phyloP scores from a whole-genome alignment of 2,113 vertebrate species.

The Danio rerio region GRCz12tu NC_133186.1:24467001-24467500 shows the following conservation, averaged over 20 bases:
- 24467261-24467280: constrained; percentile 55
- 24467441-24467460: constrained; percentile 24
- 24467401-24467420: neutral
- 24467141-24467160: constrained; percentile 16
- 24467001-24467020: neutral
- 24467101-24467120: neutral
- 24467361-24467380: constrained; percentile 29
- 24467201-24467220: constrained; percentile 19
- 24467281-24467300: constrained; percentile 3
- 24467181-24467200: constrained; percentile 27
- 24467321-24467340: constrained; percentile 38
- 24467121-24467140: constrained; percentile 11
- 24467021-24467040: constrained; percentile 32
- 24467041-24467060: constrained; percentile 40
- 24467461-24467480: neutral
- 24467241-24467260: constrained; percentile 49
- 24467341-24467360: constrained; percentile 25
- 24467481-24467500: neutral
- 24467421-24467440: constrained; percentile 34
- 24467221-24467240: neutral
- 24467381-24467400: constrained; percentile 21
- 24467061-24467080: constrained; percentile 26
- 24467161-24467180: constrained; percentile 13
- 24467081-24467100: constrained; percentile 25
- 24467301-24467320: constrained; percentile 20